A percentile compares a stretch with the other conserved stretches of the same genome.
Evolutionary conservation across 2,888 invertebrate genomes (phyloP).

Genomic region (Neocrepidodera transversa): DNA sequence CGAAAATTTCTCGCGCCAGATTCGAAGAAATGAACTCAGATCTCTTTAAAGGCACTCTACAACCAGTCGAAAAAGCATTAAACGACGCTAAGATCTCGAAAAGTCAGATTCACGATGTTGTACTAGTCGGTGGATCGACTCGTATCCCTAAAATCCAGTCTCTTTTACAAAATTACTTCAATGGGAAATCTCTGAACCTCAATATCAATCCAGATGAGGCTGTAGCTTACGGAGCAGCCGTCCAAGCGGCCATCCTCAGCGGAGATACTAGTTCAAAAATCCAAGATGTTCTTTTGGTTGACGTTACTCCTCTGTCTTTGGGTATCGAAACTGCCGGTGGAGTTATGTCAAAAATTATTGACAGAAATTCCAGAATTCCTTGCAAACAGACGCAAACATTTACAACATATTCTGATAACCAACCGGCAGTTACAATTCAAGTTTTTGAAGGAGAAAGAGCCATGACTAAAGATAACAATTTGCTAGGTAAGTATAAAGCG

Average conservation of each 20-base stretch:
- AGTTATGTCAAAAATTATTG: slow-evolving; percentile 78
- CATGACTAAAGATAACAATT: slow-evolving; percentile 82
- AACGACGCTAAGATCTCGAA: slow-evolving; percentile 81
- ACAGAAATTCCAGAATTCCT: slow-evolving; percentile 75
- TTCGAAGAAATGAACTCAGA: slow-evolving; percentile 68
- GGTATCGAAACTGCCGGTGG: slow-evolving; percentile 83
- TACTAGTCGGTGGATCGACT: slow-evolving; percentile 82
- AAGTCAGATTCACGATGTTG: slow-evolving; percentile 77
- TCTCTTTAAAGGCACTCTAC: slow-evolving; percentile 71
- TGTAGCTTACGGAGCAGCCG: slow-evolving; percentile 65
- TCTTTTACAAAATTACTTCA: slow-evolving; percentile 80
- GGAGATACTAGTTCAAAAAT: slow-evolving; percentile 70
- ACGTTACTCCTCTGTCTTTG: slow-evolving; percentile 73
- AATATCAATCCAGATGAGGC: slow-evolving; percentile 59
- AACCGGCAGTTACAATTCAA: slow-evolving; percentile 67
- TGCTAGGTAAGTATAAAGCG: slow-evolving; percentile 64
- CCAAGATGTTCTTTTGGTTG: slow-evolving; percentile 63
- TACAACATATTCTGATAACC: slow-evolving; percentile 74
- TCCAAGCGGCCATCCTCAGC: slow-evolving; percentile 63
- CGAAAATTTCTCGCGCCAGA: slow-evolving; percentile 25
- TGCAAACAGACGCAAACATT: slow-evolving; percentile 68
- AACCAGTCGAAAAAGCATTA: slow-evolving; percentile 58
- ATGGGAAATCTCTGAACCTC: slow-evolving; percentile 61
- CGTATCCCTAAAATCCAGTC: slow-evolving; percentile 81
- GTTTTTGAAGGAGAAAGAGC: slow-evolving; percentile 76